phyloP scores from a whole-genome alignment of 2,797 vertebrate species.

The Myripristis jacobus region DNA sequence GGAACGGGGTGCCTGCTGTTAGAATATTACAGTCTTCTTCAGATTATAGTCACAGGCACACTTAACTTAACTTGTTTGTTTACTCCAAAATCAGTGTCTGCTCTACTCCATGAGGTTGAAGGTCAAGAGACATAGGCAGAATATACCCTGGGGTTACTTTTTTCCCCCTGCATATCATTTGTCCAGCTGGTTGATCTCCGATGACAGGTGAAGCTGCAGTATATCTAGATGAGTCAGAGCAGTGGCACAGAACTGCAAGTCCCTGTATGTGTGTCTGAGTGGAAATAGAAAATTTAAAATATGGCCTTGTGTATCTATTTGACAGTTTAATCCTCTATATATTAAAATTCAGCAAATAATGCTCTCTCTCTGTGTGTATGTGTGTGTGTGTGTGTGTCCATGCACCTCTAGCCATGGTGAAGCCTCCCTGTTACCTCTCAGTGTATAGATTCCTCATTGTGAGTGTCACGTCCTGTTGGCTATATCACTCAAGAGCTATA shows the following conservation, averaged over 20 bases:
- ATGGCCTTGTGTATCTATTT: constrained; percentile 10
- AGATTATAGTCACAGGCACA: constrained; percentile 4
- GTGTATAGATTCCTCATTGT: constrained; percentile 73
- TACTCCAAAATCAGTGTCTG: not conserved
- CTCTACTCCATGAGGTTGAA: not conserved
- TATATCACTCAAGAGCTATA: constrained; percentile 60
- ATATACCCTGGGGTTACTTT: not conserved
- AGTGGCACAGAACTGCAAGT: not conserved
- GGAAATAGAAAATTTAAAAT: too few species aligned
- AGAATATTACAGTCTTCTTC: constrained; percentile 30
- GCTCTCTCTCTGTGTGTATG: not conserved
- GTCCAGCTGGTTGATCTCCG: constrained; percentile 25
- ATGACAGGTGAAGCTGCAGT: constrained; percentile 13
- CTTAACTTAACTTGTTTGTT: not conserved
- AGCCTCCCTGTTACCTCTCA: constrained; percentile 22
- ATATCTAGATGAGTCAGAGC: constrained; percentile 29
- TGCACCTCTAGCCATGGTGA: constrained; percentile 9
- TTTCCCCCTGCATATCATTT: constrained; percentile 20
- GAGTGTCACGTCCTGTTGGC: constrained; percentile 72
- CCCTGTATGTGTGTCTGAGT: not conserved
- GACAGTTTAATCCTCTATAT: too few species aligned
- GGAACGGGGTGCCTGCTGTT: not conserved
- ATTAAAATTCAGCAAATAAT: not conserved
- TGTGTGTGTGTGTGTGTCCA: constrained; percentile 15
- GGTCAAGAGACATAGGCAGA: not conserved